Percentiles rank a stretch among this genome's conserved stretches.
Conservation (phyloP, 2,888 invertebrate genomes). For the Thymelicus sylvestris region DNA sequence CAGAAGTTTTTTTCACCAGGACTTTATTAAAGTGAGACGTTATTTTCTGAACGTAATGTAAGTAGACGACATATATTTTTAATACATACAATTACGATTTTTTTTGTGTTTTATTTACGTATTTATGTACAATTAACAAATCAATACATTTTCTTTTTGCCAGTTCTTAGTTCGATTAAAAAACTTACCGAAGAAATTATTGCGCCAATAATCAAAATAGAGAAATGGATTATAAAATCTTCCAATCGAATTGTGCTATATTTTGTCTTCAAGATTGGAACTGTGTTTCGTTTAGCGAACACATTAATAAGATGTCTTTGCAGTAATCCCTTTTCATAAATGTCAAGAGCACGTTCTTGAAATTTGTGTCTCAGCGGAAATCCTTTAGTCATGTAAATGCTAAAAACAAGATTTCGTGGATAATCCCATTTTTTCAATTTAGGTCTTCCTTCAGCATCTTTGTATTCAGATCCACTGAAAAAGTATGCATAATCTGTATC, state of each 20-base stretch:
- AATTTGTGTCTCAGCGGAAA: conserved; percentile 56
- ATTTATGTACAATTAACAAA: too few species aligned
- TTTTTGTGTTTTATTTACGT: too few species aligned
- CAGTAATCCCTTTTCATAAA: conserved; percentile 61
- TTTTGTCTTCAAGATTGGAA: conserved; percentile 27
- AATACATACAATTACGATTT: too few species aligned
- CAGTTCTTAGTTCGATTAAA: conserved; percentile 49
- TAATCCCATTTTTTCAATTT: conserved; percentile 54
- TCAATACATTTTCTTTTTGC: not conserved
- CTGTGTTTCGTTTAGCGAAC: conserved; percentile 40
- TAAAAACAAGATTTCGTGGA: conserved; percentile 47
- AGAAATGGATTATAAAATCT: conserved; percentile 57
- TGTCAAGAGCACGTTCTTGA: conserved; percentile 50
- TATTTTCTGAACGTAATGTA: too few species aligned
- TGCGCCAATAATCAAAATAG: conserved; percentile 51
- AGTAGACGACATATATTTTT: too few species aligned
- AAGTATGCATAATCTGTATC: conserved; percentile 54
- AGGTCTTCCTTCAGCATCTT: conserved; percentile 51
- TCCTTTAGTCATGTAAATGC: conserved; percentile 56
- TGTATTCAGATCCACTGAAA: conserved; percentile 53
- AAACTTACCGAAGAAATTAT: conserved; percentile 53
- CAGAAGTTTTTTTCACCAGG: too few species aligned
- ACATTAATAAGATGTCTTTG: conserved; percentile 50
- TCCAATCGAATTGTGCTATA: conserved; percentile 47
- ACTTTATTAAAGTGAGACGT: too few species aligned